Conservation (phyloP, 2,888 invertebrate genomes). For the Tetranychus truncatus region DNA sequence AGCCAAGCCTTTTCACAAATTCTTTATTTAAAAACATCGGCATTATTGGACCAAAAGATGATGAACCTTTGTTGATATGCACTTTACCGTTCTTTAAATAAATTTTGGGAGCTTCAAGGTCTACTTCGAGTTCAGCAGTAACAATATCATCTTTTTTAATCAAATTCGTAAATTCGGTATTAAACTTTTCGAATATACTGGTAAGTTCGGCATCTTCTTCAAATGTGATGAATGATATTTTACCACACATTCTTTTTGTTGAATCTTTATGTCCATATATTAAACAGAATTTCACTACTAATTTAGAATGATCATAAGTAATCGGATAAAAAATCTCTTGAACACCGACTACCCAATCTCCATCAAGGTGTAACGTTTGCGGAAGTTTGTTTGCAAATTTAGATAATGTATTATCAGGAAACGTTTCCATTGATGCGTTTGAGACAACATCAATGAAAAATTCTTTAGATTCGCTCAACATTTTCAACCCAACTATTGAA, state of each 20-base stretch:
- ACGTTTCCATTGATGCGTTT: not conserved
- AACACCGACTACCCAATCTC: not conserved
- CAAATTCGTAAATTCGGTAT: not conserved
- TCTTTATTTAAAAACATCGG: not conserved
- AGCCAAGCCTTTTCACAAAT: not conserved
- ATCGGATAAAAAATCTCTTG: not conserved
- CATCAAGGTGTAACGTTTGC: not conserved
- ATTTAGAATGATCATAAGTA: not conserved
- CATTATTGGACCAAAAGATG: not conserved
- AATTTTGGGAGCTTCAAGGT: too few relatives aligned
- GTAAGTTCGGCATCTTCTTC: not conserved
- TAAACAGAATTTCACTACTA: not conserved
- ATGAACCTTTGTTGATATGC: not conserved
- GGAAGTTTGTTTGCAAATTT: not conserved
- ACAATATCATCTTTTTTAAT: not conserved
- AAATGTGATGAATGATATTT: not conserved
- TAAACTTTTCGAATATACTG: not conserved
- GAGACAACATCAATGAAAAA: not conserved
- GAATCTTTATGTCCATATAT: not conserved
- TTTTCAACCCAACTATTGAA: constrained; percentile 8
- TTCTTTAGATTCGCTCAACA: not conserved
- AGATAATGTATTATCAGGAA: not conserved
- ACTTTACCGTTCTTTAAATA: not conserved
- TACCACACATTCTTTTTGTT: not conserved
- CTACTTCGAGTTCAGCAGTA: too few relatives aligned